Percentiles rank a stretch among this genome's conserved stretches.
Conservation (phyloP, 2,888 invertebrate species). For the Aquatica leii region DNA sequence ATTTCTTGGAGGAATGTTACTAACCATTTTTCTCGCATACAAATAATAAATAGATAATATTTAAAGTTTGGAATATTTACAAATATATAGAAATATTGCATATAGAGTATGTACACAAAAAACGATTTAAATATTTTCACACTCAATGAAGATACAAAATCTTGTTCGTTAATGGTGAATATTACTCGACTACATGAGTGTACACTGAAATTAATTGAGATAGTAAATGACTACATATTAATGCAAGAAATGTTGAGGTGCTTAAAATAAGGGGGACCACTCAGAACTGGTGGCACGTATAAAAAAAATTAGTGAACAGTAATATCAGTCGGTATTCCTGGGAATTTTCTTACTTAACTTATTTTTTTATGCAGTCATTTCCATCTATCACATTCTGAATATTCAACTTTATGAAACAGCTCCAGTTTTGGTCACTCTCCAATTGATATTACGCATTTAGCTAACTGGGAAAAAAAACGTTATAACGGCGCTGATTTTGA, state of each 20-base stretch:
- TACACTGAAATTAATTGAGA: too few species aligned
- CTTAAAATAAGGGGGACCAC: too few species aligned
- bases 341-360: conserved; percentile 15
- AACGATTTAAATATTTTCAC: conserved; percentile 56
- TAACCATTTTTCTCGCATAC: conserved; percentile 28
- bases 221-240: too few species aligned
- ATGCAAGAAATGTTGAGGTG: too few species aligned
- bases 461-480: not conserved
- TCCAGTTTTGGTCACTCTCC: not conserved
- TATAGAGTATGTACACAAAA: conserved; percentile 51
- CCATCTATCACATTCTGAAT: conserved; percentile 30
- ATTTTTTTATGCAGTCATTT: conserved; percentile 27
- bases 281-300: too few species aligned
- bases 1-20: conserved; percentile 33
- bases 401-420: too few species aligned
- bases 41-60: conserved; percentile 47
- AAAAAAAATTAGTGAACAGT: too few species aligned
- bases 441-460: too few species aligned
- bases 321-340: conserved; percentile 24
- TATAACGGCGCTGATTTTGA: too few species aligned
- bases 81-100: conserved; percentile 56
- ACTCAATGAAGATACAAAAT: conserved; percentile 56
- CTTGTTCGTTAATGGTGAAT: too few species aligned
- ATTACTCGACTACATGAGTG: too few species aligned
- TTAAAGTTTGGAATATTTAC: conserved; percentile 45